Evolutionary conservation across 2,888 invertebrate species (phyloP), one percentile per base, ranked within the genome.

Genomic region (Ligdia adustata): DNA sequence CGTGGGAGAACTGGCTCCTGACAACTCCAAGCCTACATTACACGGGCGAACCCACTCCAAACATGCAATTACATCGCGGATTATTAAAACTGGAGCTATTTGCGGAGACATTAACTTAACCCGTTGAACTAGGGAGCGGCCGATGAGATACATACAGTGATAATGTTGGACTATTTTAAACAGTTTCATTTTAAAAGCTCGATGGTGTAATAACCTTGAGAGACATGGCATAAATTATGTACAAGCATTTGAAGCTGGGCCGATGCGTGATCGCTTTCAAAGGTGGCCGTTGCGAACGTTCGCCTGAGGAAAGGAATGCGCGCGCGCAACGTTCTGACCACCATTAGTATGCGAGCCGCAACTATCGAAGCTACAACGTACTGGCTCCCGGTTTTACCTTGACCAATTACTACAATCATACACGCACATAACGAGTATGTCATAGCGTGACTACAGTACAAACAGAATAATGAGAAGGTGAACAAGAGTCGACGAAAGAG

Each of bases 1-100:
- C 82, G 87, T 87, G 85, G 85, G 87, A 79, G 87, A 83, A 87
- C 88, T 78, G 79, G 88, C 77, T 73, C 65, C 68, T 74, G 79
- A 75, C 79, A 74, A 73, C 69, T 70, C 57, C 62, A 66, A 48
- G 45, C 39, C 40, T 52, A 67, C 66, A 61, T 70, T 70, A 71
- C 66, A 70, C 62, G 62, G 60, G 52, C 55, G 50, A 66, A 62
- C 56, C 54, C 52, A 66, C 63, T 63, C 55, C 60, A 47, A 55
- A 62, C 66, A 61, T 67, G 73, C 70, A 75, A 79, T 78, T 72
- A 78, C 71, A 66, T 69, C 53, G 72, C 63, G 55, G 70, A 71
- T 75, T 76, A 79, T 77, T 72, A 75, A 74, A 73, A 73, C 69
- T 61, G 60, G 65, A 60, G 71, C 73, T 75, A 75, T 74, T 76